A percentile compares a stretch with the other conserved stretches of the same genome.
These are phyloP conservation scores for Brachionus asplanchnoidis DNA, from an alignment of 1,140 invertebrate genomes.

Conservation along the genomic window DNA sequence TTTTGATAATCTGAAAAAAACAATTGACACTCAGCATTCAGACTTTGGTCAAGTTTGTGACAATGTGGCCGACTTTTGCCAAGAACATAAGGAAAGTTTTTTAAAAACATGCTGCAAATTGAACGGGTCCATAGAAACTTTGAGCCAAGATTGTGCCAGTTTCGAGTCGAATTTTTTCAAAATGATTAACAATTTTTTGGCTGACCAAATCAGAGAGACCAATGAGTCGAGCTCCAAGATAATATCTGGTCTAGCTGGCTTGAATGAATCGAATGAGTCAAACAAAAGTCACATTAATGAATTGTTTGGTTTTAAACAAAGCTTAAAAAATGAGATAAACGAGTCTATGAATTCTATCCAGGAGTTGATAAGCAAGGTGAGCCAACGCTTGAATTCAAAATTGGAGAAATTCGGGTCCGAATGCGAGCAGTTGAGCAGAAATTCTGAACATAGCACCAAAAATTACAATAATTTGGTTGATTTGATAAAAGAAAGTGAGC, in stretches of 20 bases:
- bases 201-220: background rate
- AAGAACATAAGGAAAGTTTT: constrained; percentile 11
- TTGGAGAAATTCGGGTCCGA: background rate
- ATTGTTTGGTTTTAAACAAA: background rate
- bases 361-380: background rate
- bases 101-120: background rate
- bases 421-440: background rate
- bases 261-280: background rate
- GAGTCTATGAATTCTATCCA: background rate
- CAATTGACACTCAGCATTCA: background rate
- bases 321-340: background rate
- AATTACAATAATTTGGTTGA: background rate
- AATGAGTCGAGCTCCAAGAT: background rate
- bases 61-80: background rate
- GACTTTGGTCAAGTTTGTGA: background rate
- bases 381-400: background rate
- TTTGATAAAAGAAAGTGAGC: background rate
- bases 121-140: background rate
- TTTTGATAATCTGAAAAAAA: background rate
- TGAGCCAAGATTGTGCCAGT: background rate
- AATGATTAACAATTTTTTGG: background rate
- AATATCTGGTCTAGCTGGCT: background rate
- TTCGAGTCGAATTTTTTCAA: background rate
- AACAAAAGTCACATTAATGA: background rate
- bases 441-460: background rate